Conservation (phyloP, 2,113 vertebrate species). For the Stegostoma tigrinum region DNA sequence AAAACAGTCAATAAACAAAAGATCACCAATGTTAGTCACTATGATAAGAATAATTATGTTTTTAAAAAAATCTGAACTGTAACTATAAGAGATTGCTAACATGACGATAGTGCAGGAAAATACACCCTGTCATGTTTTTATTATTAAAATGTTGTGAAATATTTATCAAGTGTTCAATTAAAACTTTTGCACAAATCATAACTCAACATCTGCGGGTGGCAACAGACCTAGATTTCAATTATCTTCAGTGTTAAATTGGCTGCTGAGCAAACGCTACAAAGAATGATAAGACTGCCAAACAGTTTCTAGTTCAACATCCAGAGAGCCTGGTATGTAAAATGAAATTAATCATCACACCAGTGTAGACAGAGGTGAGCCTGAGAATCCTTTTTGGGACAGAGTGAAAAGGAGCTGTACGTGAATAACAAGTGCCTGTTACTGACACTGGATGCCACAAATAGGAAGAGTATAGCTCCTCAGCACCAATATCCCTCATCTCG, state of each 20-base stretch:
- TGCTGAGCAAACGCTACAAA: not conserved
- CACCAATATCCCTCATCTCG: not conserved
- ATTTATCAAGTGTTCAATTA: not conserved
- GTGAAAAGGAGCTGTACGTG: not conserved
- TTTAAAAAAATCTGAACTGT: not conserved
- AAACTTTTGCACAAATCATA: constrained; percentile 19
- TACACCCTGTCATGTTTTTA: not conserved
- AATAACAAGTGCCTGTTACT: not conserved
- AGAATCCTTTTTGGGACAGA: not conserved
- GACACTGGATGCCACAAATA: not conserved
- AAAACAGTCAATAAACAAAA: not conserved
- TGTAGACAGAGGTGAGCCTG: not conserved
- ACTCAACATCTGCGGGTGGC: not conserved
- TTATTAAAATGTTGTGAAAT: not conserved
- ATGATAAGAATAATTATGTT: not conserved
- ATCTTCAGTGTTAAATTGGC: not conserved
- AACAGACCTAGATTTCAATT: not conserved
- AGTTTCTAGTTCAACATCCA: not conserved
- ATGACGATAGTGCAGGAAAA: not conserved
- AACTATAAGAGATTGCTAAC: not conserved
- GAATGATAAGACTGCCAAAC: not conserved
- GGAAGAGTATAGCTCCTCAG: not conserved
- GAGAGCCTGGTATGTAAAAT: not conserved
- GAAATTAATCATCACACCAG: not conserved
- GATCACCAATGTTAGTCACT: not conserved